phyloP scores from a whole-genome alignment of 2,888 invertebrate species.

The Coenonympha arcania region DNA sequence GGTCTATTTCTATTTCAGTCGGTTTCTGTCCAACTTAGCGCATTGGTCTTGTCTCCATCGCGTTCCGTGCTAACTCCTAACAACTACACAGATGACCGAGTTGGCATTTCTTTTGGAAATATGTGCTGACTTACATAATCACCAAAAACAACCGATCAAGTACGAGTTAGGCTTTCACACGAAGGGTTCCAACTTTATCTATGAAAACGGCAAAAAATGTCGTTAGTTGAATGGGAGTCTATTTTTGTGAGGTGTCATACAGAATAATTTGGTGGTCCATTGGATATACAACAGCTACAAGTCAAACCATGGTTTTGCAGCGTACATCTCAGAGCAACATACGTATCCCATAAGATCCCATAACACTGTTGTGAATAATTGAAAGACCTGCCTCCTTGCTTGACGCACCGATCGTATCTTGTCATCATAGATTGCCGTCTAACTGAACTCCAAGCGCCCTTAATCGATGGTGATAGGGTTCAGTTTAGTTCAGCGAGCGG shows the following conservation, averaged over 20 bases:
- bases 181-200: too few relatives aligned
- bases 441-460: background rate
- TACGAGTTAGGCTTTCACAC: too few relatives aligned
- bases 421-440: slow-evolving; percentile 2
- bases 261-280: too few relatives aligned
- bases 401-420: slow-evolving; percentile 49
- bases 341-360: slow-evolving; percentile 39
- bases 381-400: slow-evolving; percentile 45
- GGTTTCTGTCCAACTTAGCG: background rate
- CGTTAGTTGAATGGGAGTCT: too few relatives aligned
- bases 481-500: slow-evolving; percentile 4
- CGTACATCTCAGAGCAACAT: slow-evolving; percentile 18
- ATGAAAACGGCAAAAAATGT: background rate
- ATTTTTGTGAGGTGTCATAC: too few relatives aligned
- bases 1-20: slow-evolving; percentile 4
- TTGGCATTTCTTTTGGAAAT: too few relatives aligned
- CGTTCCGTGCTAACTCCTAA: too few relatives aligned
- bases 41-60: background rate
- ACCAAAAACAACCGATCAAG: too few relatives aligned
- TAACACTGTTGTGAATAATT: slow-evolving; percentile 57
- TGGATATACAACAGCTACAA: too few relatives aligned
- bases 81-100: too few relatives aligned
- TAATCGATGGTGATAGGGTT: slow-evolving; percentile 13
- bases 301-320: slow-evolving; percentile 13
- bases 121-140: too few relatives aligned